Conservation (phyloP, 1,140 invertebrate species). For the Akabosia matsudoensis region DNA sequence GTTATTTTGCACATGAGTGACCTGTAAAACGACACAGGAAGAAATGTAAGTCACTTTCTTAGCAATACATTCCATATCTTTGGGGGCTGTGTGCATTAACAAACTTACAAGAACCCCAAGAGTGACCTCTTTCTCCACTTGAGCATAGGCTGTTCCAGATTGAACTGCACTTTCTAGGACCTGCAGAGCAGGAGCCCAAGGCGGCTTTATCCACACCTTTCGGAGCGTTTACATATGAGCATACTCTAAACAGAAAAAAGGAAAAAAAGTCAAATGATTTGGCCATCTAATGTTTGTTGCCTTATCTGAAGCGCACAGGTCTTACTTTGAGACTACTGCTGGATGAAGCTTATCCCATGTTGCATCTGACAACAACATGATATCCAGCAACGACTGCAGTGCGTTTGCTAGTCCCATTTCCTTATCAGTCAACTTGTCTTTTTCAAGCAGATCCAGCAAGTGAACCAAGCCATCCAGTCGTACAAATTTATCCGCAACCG, state of each 20-base stretch:
- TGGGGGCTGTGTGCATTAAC: not conserved
- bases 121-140: constrained; percentile 85
- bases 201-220: constrained; percentile 17
- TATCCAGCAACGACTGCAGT: constrained; percentile 39
- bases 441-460: constrained; percentile 42
- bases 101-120: constrained; percentile 70
- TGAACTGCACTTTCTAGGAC: constrained; percentile 41
- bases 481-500: constrained; percentile 40
- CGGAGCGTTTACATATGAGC: constrained; percentile 7
- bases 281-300: not conserved
- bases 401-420: constrained; percentile 31
- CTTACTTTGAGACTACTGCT: constrained; percentile 41
- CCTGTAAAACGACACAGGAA: constrained; percentile 29
- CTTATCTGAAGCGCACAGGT: too few relatives aligned
- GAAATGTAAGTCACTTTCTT: not conserved
- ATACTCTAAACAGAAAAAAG: not conserved
- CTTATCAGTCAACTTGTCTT: constrained; percentile 35
- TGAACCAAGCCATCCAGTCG: constrained; percentile 28
- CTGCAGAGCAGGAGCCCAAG: constrained; percentile 37
- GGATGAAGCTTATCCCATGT: constrained; percentile 42
- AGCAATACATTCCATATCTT: not conserved
- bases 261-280: not conserved
- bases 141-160: constrained; percentile 56
- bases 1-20: constrained; percentile 56
- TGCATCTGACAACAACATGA: constrained; percentile 34